Base-by-base conservation (phyloP, 2,888 invertebrate genomes). In the Argyresthia albistria region DNA sequence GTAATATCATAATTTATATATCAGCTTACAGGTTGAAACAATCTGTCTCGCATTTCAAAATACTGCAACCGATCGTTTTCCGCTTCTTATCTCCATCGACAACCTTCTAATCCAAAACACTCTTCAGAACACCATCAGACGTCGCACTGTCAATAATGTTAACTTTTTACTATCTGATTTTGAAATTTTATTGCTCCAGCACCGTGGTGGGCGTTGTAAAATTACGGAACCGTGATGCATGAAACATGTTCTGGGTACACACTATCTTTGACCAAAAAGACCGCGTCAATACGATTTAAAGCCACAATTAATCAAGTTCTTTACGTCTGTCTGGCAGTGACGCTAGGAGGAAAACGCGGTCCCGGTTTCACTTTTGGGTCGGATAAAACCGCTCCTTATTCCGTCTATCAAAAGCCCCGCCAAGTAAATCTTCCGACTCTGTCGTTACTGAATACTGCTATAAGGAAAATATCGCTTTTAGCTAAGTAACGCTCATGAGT, bases 121-220 rank as follows among this genome's bases (percentile, higher is more conserved):
- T 43, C 42, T 9, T 50, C 39, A 50, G 46, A 9, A 56, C 43
- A 52, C 60, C 59, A 60, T 65, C 64, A 60, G 59, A 61, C 55
- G 58, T 50, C 61, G 65, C 70, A 70, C 65, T 69, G 67, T 67
- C 73, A 69, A 76, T 78, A 78, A 79, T 73, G 71, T 79, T 56
- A 67, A 64, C 60, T 60, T 71, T 76, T 77, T 78, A 78, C 69
- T 74, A 66, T 67, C 69, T 64, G 68, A 74, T 75, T 75, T 73
- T 62, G 67, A 68, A 67, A 67, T 74, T 80, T 80, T 82, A 81
- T 70, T 60, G 61, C 62, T 58, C 55, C 62, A 70, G 73, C 37
- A 36, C 11, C n/a, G 57, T 59, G 61, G 76, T 76, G 76, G 76
- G 76, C 71, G 79, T 62, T 54, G 8, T 50, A n/a, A 50, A 42